Conservation (phyloP, 2,888 invertebrate genomes). For the Ethmia dodecea region DNA sequence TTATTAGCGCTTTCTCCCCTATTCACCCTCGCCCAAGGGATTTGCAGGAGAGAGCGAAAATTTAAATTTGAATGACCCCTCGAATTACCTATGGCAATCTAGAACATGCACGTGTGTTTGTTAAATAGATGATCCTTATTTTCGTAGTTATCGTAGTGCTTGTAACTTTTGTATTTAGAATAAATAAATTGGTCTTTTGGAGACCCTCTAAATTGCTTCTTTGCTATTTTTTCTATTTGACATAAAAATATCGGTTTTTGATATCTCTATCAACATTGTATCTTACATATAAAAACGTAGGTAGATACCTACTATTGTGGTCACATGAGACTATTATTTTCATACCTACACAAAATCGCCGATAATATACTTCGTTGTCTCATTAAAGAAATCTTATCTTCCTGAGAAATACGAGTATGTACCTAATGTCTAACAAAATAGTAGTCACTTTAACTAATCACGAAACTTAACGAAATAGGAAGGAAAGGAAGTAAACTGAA, state of each 20-base stretch:
- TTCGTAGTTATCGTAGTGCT: background rate
- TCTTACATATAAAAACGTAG: no score
- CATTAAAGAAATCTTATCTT: no score
- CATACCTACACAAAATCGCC: no score
- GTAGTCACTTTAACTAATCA: constrained; percentile 2
- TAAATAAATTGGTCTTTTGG: background rate
- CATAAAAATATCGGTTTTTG: background rate
- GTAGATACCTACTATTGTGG: no score
- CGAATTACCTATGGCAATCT: constrained; percentile 17
- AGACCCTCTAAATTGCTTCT: no score
- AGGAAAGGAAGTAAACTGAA: constrained; percentile 14
- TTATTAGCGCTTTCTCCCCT: constrained; percentile 69
- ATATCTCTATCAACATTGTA: no score
- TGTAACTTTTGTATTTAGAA: background rate
- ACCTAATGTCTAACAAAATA: no score
- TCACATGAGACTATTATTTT: no score
- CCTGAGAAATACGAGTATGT: no score
- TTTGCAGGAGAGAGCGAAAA: constrained; percentile 62
- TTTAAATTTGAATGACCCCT: constrained; percentile 74
- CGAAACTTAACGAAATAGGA: constrained; percentile 3
- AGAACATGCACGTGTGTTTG: constrained; percentile 11
- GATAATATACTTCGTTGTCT: no score
- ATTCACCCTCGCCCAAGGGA: constrained; percentile 58
- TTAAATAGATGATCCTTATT: background rate
- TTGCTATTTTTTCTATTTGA: background rate